Percentiles rank a stretch among this genome's conserved stretches.
phyloP scores from a whole-genome alignment of 2,113 vertebrate species.

The Cathartes aura region DNA sequence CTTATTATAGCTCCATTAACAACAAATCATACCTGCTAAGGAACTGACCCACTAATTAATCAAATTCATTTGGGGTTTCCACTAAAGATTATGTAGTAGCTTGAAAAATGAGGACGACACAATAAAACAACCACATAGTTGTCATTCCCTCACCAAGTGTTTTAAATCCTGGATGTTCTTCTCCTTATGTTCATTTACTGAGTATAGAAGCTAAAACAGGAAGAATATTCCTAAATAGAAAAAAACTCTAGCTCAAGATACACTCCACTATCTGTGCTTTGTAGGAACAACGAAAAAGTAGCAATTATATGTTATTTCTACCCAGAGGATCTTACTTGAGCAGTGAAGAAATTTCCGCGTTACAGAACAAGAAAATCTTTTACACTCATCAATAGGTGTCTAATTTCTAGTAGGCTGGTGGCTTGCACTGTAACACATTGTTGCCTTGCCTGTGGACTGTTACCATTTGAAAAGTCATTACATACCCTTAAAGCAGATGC shows the following conservation, averaged over 20 bases:
- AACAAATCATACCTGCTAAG: constrained; percentile 3
- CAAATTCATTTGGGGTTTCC: neutral
- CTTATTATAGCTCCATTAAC: neutral
- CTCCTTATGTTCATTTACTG: neutral
- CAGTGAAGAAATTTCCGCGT: neutral
- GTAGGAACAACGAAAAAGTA: neutral
- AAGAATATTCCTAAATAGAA: neutral
- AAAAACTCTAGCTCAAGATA: neutral
- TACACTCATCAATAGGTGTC: neutral
- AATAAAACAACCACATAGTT: neutral
- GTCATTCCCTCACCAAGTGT: neutral
- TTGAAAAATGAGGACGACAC: neutral
- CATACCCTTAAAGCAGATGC: neutral
- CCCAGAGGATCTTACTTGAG: neutral
- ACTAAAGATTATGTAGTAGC: neutral
- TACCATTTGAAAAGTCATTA: neutral
- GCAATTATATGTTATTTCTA: neutral
- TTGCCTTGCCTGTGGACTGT: neutral
- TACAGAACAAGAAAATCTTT: constrained; percentile 25
- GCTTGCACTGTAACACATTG: neutral
- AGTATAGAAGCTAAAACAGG: neutral
- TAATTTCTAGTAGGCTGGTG: neutral
- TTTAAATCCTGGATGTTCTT: neutral
- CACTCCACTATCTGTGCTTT: neutral
- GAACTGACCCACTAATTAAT: neutral